Base-by-base conservation (phyloP, 2,888 invertebrate species). In the Yponomeuta plumbellus region DNA sequence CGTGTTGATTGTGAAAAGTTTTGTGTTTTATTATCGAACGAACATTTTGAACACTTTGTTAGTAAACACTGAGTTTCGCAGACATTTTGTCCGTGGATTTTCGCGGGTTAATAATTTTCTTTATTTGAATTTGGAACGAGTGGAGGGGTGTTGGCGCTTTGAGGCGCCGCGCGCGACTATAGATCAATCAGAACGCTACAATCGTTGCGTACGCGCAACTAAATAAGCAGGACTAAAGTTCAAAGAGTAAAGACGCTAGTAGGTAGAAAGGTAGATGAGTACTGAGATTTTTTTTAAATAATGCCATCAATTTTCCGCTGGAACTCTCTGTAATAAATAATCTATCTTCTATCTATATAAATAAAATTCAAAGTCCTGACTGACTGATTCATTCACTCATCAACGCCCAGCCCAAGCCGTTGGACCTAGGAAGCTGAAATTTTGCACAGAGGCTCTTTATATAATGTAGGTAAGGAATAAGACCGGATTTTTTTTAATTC, bases 141-240 rank as follows among this genome's bases (percentile, higher is more conserved):
- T 21, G 13, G 59, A 59, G 21, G 20, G 3, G 59, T 59, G 59
- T 59, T 21, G 23, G 59, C 59, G 59, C 59, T 21, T 21, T 22
- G 59, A 59, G 21, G 59, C 59, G 59, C 59, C 23, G 59, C 59
- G 59, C 59, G 59, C 59, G 21, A 59, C 59, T 59, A 59, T 59
- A 59, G 59, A 52, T 52, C 44, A 17, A 52, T 52, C 59, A 59
- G 34, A 59, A 59, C 22, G 23, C 59, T 17, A 59, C 59, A 23
- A 59, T 20, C 13, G 23, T 59, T 22, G 23, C 59, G 21, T 59
- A 59, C 44, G 44, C 44, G 44, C 44, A 52, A 17, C 44, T 52
- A 52, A 13, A 52, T 52, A 52, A 13, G 44, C 44, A 52, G 17
- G 17, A 52, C 44, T 52, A 17, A 52, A 52, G 44, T 52, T 52